phyloP scores from a whole-genome alignment of 1,140 invertebrate species.

The Macrobrachium rosenbergii region DNA sequence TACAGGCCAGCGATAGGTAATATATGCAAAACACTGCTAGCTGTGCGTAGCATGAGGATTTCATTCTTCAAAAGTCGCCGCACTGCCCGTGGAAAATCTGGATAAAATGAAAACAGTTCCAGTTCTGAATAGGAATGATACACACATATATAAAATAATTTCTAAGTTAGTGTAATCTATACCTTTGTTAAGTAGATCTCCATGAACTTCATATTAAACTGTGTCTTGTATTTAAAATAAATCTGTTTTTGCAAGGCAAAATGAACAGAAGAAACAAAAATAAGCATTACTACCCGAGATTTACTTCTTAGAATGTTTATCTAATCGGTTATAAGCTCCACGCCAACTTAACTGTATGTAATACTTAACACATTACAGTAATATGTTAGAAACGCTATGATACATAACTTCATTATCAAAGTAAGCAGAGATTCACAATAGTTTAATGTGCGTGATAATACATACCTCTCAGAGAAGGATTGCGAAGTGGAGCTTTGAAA shows the following conservation, averaged over 20 bases:
- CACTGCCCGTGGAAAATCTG: conserved; percentile 90
- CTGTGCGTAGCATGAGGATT: conserved; percentile 90
- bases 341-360: too few species aligned
- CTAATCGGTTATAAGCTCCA: too few species aligned
- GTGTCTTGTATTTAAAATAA: too few species aligned
- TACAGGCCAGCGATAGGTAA: conserved; percentile 91
- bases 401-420: not conserved
- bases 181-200: too few species aligned
- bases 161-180: too few species aligned
- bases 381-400: too few species aligned
- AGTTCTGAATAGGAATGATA: conserved; percentile 64
- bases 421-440: not conserved
- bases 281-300: too few species aligned
- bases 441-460: not conserved
- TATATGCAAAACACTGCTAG: conserved; percentile 89
- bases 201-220: too few species aligned
- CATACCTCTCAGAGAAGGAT: conserved; percentile 15
- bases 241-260: too few species aligned
- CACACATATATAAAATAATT: not conserved
- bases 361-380: too few species aligned
- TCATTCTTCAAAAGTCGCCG: conserved; percentile 88
- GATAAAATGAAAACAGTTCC: not conserved
- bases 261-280: too few species aligned
- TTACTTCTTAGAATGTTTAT: too few species aligned
- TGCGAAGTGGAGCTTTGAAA: conserved; percentile 68